phyloP scores from a whole-genome alignment of 2,888 invertebrate species.

The Chironomus riparius region DNA sequence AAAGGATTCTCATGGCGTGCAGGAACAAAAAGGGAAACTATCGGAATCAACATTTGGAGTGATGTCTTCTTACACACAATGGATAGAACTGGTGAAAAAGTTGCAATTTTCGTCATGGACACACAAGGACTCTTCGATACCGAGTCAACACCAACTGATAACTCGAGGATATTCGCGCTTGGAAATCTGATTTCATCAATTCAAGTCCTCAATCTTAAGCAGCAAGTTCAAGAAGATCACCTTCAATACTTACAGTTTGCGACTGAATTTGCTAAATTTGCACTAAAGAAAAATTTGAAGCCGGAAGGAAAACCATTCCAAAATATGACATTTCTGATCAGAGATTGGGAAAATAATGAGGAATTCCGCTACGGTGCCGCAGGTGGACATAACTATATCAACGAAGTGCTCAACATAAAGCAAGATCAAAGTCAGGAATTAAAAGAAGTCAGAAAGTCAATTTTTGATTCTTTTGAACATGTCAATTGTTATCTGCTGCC shows the following conservation, averaged over 20 bases:
- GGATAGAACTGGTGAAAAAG: neutral
- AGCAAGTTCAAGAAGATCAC: neutral
- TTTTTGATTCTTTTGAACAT: conserved; percentile 18
- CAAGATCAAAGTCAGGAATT: conserved; percentile 13
- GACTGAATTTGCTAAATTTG: neutral
- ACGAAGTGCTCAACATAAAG: neutral
- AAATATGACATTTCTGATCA: neutral
- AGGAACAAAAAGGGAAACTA: neutral
- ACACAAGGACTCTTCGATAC: neutral
- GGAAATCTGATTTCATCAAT: neutral
- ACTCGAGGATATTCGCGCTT: neutral
- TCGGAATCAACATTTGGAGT: neutral
- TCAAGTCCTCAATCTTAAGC: neutral
- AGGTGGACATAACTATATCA: conserved; percentile 9
- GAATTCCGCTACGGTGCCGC: neutral
- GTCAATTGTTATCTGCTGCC: conserved; percentile 24
- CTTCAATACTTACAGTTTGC: neutral
- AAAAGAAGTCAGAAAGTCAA: neutral
- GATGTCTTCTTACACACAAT: neutral
- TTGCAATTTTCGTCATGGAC: neutral
- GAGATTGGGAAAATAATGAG: neutral
- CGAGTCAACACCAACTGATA: neutral
- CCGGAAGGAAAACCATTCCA: neutral
- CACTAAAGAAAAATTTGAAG: neutral
- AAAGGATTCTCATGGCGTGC: neutral